Conservation (phyloP, 1,140 invertebrate species). For the Neodiprion fabricii region DNA sequence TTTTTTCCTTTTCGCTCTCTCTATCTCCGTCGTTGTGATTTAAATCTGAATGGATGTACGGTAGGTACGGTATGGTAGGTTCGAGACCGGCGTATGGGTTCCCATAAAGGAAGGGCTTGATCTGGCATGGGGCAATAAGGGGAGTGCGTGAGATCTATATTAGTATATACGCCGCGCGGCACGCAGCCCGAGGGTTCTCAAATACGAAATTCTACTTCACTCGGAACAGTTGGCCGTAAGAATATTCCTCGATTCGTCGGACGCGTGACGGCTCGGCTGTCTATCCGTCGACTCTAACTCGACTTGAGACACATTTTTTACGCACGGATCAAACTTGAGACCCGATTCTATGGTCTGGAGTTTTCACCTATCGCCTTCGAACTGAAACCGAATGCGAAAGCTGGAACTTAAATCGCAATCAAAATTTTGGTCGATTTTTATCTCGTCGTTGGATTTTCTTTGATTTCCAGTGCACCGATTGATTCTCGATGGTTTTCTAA, state of each 20-base stretch:
- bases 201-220: conserved; percentile 13
- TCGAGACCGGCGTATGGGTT: conserved; percentile 43
- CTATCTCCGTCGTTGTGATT: conserved; percentile 43
- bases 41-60: conserved; percentile 58
- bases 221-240: too few species aligned
- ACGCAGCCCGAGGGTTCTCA: conserved; percentile 48
- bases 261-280: too few species aligned
- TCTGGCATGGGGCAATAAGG: conserved; percentile 57
- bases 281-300: neutral
- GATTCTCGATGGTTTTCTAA: too few species aligned
- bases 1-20: conserved; percentile 6
- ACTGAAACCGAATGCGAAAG: too few species aligned
- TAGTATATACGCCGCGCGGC: conserved; percentile 50
- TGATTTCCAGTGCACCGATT: too few species aligned
- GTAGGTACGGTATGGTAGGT: conserved; percentile 31
- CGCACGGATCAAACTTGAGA: neutral
- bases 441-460: too few species aligned
- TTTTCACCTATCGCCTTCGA: too few species aligned
- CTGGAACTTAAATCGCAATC: too few species aligned
- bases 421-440: too few species aligned
- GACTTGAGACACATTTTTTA: neutral
- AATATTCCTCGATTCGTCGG: too few species aligned
- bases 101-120: conserved; percentile 47
- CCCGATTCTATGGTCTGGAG: too few species aligned
- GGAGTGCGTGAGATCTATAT: conserved; percentile 60